Conservation (phyloP, 2,888 invertebrate species). For the Drosophila tripunctata region DNA sequence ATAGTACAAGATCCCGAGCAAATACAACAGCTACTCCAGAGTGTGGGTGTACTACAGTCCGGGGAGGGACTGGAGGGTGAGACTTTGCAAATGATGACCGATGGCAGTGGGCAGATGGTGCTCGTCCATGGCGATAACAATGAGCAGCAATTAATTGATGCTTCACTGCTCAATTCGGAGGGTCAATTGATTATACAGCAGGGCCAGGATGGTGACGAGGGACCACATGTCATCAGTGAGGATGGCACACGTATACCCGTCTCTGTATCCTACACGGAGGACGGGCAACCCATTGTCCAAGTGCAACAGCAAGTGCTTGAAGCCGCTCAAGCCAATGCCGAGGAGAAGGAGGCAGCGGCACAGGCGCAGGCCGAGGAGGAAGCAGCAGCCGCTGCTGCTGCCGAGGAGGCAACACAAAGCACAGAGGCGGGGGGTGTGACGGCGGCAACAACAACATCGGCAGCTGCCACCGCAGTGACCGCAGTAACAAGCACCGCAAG, state of each 20-base stretch:
- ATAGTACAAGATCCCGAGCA: conserved; percentile 84
- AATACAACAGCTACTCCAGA: conserved; percentile 84
- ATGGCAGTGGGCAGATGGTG: conserved; percentile 84
- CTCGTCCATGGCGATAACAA: conserved; percentile 84
- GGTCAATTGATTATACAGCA: conserved; percentile 84
- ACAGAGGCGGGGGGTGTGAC: conserved; percentile 46
- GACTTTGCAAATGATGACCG: conserved; percentile 84
- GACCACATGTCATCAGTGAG: conserved; percentile 84
- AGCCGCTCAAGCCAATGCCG: conserved; percentile 58
- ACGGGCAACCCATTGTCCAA: conserved; percentile 83
- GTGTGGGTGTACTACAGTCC: conserved; percentile 84
- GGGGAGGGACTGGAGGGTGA: conserved; percentile 84
- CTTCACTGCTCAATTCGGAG: conserved; percentile 84
- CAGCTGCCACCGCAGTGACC: conserved; percentile 53
- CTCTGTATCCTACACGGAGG: conserved; percentile 83
- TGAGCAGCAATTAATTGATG: conserved; percentile 84
- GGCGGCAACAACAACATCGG: conserved; percentile 43
- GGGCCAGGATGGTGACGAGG: conserved; percentile 83
- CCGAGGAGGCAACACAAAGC: conserved; percentile 50
- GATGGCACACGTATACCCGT: conserved; percentile 85
- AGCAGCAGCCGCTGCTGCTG: too few species aligned
- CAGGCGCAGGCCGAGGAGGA: conserved; percentile 40
- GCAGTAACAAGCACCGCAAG: conserved; percentile 68
- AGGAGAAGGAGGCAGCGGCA: conserved; percentile 67
- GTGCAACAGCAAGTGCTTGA: conserved; percentile 82